Evolutionary conservation across 2,888 invertebrate species (phyloP).

Genomic region (Branchipolynoe longqiensis): DNA sequence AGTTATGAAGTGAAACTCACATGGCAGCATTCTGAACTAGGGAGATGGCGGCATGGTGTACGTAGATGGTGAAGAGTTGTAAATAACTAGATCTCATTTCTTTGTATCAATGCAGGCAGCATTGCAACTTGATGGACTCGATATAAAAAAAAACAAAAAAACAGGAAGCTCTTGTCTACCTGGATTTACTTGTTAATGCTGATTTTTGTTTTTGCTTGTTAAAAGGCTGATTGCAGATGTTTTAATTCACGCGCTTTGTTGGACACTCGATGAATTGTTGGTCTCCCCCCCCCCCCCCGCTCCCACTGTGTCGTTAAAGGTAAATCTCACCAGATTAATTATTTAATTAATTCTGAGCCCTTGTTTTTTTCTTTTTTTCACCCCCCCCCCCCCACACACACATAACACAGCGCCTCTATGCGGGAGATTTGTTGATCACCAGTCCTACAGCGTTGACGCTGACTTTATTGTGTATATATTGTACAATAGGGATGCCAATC

Average conservation of each 20-base stretch:
- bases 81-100: background rate
- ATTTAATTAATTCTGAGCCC: too few relatives aligned
- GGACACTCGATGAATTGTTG: background rate
- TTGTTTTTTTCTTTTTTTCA: too few relatives aligned
- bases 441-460: background rate
- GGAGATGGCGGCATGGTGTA: background rate
- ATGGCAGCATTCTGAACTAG: slow-evolving; percentile 29
- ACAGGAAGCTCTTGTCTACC: background rate
- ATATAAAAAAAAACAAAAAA: too few relatives aligned
- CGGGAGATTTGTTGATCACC: background rate
- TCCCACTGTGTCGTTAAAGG: too few relatives aligned
- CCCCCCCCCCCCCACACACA: too few relatives aligned
- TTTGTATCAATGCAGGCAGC: slow-evolving; percentile 32
- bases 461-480: slow-evolving; percentile 9
- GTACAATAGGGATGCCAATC: too few relatives aligned
- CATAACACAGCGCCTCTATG: too few relatives aligned
- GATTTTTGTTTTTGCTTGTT: slow-evolving; percentile 17
- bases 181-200: slow-evolving; percentile 1
- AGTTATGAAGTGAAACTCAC: too few relatives aligned
- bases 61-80: background rate
- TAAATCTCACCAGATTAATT: too few relatives aligned
- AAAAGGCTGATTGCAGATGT: too few relatives aligned
- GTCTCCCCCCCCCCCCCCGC: too few relatives aligned
- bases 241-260: background rate
- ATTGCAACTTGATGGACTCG: too few relatives aligned